Conservation (phyloP, 2,113 vertebrate genomes). For the Sceloporus undulatus region DNA sequence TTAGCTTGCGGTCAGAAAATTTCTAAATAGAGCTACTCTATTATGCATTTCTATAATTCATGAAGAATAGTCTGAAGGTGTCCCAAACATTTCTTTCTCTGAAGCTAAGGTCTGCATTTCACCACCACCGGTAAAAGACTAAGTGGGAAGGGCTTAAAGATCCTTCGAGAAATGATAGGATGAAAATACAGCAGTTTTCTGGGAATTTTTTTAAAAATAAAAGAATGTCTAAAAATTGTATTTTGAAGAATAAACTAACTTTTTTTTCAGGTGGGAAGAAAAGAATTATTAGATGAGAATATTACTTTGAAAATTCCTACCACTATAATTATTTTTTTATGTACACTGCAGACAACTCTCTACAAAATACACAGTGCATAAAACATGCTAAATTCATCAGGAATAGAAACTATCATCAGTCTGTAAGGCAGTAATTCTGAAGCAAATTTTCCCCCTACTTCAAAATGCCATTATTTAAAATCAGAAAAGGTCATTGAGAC, state of each 20-base stretch:
- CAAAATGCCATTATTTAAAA: constrained; percentile 47
- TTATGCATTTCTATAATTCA: neutral
- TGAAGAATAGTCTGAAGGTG: neutral
- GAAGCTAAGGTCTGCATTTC: neutral
- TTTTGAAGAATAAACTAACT: neutral
- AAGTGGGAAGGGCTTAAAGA: neutral
- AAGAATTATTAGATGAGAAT: neutral
- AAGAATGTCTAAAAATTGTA: neutral
- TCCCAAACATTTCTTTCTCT: no score
- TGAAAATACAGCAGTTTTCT: neutral
- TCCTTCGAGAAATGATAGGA: neutral
- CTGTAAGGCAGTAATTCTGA: constrained; percentile 12
- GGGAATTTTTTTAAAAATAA: neutral
- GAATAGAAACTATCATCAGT: constrained; percentile 13
- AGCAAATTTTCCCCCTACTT: constrained; percentile 33
- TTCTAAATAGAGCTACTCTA: neutral
- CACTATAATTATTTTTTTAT: constrained; percentile 29
- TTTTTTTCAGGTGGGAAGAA: constrained; percentile 21
- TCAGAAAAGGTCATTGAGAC: constrained; percentile 31
- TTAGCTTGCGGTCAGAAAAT: neutral
- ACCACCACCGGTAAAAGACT: neutral
- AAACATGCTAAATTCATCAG: constrained; percentile 21
- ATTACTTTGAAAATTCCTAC: constrained; percentile 55
- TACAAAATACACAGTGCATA: neutral
- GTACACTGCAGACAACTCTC: neutral